These are phyloP conservation scores for Enteromius viviparus DNA, from an alignment of 2,797 vertebrate genomes.

Conservation along the genomic window DNA sequence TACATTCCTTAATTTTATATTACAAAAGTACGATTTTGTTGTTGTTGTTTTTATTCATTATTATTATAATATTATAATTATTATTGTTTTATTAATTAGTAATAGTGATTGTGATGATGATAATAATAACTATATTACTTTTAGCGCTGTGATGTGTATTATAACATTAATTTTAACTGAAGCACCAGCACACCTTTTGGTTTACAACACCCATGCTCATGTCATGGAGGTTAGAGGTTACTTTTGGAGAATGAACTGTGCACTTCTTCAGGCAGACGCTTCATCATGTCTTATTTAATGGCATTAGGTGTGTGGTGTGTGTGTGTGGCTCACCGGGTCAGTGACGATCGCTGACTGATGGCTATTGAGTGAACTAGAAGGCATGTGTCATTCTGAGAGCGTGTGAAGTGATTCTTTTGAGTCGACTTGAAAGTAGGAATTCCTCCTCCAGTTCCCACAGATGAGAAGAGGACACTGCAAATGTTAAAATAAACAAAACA, in stretches of 20 bases:
- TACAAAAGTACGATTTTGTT: too few species aligned
- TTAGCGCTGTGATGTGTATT: background rate
- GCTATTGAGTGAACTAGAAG: background rate
- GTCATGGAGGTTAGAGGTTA: background rate
- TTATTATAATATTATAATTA: too few species aligned
- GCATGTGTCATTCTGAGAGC: background rate
- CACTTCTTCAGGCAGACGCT: too few species aligned
- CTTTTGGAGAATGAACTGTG: background rate
- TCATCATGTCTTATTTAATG: background rate
- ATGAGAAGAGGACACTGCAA: background rate
- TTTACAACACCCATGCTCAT: background rate
- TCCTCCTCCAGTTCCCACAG: background rate
- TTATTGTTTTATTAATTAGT: too few species aligned
- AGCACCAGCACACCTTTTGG: background rate
- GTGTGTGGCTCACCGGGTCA: background rate
- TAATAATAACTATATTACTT: too few species aligned
- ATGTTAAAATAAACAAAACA: background rate
- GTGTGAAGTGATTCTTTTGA: slow-evolving; percentile 2
- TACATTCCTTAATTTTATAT: too few species aligned
- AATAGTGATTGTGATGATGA: too few species aligned
- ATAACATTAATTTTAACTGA: background rate
- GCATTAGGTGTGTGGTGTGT: background rate
- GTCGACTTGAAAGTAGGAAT: background rate
- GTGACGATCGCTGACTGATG: background rate
- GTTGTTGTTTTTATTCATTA: too few species aligned